Evolutionary conservation across 2,888 invertebrate genomes (phyloP), one percentile per base, ranked within the genome.

Genomic region (Diabrotica balteata): DNA sequence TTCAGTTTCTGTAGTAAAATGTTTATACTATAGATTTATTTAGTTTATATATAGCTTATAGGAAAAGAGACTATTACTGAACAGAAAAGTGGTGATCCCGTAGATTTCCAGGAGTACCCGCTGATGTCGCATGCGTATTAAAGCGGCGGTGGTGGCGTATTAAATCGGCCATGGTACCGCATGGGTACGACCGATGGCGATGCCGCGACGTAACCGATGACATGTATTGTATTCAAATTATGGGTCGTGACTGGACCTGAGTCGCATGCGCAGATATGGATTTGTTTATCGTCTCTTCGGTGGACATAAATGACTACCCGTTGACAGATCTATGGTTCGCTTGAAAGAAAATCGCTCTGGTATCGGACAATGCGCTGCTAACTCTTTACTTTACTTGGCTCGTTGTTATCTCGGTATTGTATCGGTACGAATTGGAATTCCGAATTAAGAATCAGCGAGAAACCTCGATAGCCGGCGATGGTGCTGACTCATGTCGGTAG

Each of bases 181-280:
- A 72, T 67, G 68, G 72, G 62, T 59, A 66, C 72, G 71, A 72
- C 72, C 55, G 55, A 44, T 45, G 55, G 10, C 45, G 63, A 44
- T 45, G 55, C 44, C 45, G 63, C 43, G 49, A 63, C 63, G 72
- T 72, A 72, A 74, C 76, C 74, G 75, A 73, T 77, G 76, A 77
- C 75, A 75, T 71, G 77, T 74, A 84, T 84, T 84, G 84, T 84
- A 84, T 84, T 84, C 83, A 84, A 84, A 84, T 84, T 82, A 81
- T 79, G 77, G 80, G 79, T 82, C 83, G 82, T 83, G 83, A 82
- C 83, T 80, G 73, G 77, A 75, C 75, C 73, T 73, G 74, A 79
- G 75, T 77, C 80, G 80, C 80, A 80, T 82, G 82, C 82, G 81
- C 81, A 79, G 82, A 82, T 82, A 79, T 78, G 81, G 81, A 82